phyloP scores from a whole-genome alignment of 2,113 vertebrate species.

The Oryzias woworae region DNA sequence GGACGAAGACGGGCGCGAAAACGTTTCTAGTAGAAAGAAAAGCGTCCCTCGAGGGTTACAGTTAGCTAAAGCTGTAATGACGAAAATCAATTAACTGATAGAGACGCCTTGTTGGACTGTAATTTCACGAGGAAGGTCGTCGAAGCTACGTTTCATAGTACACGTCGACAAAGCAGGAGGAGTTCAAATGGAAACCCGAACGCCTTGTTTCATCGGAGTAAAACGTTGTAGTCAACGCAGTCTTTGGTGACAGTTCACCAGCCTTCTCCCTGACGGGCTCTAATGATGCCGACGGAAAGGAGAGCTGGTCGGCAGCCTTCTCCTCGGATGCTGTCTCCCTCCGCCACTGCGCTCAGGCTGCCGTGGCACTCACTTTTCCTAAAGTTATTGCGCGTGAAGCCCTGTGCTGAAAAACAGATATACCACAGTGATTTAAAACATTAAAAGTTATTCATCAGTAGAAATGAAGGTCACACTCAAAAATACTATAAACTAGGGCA shows the following conservation, averaged over 20 bases:
- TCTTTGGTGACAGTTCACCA: conserved; percentile 22
- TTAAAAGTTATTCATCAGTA: too few relatives aligned
- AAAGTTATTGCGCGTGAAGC: conserved; percentile 27
- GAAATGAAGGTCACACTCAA: too few relatives aligned
- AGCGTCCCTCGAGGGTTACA: conserved; percentile 17
- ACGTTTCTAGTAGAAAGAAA: conserved; percentile 1
- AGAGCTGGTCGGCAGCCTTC: conserved; percentile 45
- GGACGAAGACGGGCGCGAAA: conserved; percentile 1
- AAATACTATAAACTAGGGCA: too few relatives aligned
- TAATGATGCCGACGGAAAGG: conserved; percentile 63
- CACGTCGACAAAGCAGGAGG: conserved; percentile 16
- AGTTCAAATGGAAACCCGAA: conserved; percentile 7
- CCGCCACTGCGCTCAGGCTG: conserved; percentile 54
- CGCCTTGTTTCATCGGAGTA: background rate
- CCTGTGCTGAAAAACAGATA: background rate
- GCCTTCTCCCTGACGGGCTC: conserved; percentile 35
- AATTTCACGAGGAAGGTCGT: conserved; percentile 10
- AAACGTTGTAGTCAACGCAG: conserved; percentile 23
- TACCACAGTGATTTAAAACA: too few relatives aligned
- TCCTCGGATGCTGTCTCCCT: conserved; percentile 62
- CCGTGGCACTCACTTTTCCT: conserved; percentile 44
- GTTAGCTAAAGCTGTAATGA: conserved; percentile 12
- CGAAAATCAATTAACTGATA: conserved; percentile 10
- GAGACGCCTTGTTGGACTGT: conserved; percentile 9
- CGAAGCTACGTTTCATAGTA: conserved; percentile 16